A percentile compares a stretch with the other conserved stretches of the same genome.
These are phyloP conservation scores for Trematomus loennbergii DNA, from an alignment of 2,113 vertebrate species.

Conservation along the genomic window DNA sequence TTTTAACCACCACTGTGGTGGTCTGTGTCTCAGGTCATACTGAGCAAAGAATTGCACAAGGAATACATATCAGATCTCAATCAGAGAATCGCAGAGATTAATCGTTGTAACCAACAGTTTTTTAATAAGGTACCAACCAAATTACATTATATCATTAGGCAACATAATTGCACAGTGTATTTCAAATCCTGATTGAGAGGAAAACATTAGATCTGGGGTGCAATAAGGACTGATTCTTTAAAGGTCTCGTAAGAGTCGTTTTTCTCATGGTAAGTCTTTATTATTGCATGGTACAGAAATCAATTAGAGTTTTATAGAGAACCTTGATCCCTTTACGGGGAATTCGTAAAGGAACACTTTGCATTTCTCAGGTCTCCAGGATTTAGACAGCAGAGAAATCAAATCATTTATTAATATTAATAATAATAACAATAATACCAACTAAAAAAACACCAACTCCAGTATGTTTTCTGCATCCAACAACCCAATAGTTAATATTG, in stretches of 20 bases:
- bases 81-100: conserved; percentile 37
- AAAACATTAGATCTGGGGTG: conserved; percentile 52
- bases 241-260: conserved; percentile 68
- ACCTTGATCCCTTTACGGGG: conserved; percentile 63
- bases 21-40: conserved; percentile 34
- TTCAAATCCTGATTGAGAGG: conserved; percentile 55
- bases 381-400: conserved; percentile 35
- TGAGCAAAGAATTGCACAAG: conserved; percentile 7
- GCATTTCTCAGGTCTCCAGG: conserved; percentile 62
- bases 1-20: conserved; percentile 34
- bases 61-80: conserved; percentile 32
- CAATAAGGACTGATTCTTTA: conserved; percentile 66
- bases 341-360: conserved; percentile 65
- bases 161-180: conserved; percentile 58
- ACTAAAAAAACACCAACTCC: not conserved
- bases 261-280: conserved; percentile 63
- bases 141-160: conserved; percentile 58
- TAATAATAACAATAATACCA: not conserved
- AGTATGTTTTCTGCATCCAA: not conserved
- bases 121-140: conserved; percentile 37
- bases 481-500: not conserved
- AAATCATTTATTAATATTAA: too few species aligned
- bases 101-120: conserved; percentile 7
- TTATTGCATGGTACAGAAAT: conserved; percentile 73
- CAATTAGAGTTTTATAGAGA: conserved; percentile 75